These are phyloP conservation scores for Platycheirus albimanus DNA, from an alignment of 2,888 invertebrate genomes.

Conservation along the genomic window DNA sequence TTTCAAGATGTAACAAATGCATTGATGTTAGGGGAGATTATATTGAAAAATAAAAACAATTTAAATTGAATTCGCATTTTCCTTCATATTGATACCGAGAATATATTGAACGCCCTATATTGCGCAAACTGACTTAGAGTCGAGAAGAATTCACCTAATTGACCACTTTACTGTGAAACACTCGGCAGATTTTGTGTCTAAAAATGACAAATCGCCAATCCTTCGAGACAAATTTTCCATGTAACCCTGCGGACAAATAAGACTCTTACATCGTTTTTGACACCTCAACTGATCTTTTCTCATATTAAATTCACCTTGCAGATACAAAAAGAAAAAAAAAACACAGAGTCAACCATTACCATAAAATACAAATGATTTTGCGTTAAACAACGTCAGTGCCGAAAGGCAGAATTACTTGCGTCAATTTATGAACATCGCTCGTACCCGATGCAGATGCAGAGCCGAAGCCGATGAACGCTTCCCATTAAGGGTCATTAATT, in stretches of 20 bases:
- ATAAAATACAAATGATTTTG: slow-evolving; percentile 40
- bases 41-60: too few species aligned
- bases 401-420: slow-evolving; percentile 56
- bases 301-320: slow-evolving; percentile 1
- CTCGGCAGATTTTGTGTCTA: not conserved
- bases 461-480: slow-evolving; percentile 11
- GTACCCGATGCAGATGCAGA: not conserved
- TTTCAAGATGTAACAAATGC: too few species aligned
- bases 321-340: too few species aligned
- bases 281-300: slow-evolving; percentile 29
- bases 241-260: slow-evolving; percentile 26
- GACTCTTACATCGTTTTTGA: slow-evolving; percentile 47
- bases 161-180: not conserved
- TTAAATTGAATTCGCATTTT: too few species aligned
- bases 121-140: too few species aligned
- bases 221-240: slow-evolving; percentile 2
- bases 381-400: slow-evolving; percentile 38
- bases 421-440: slow-evolving; percentile 45
- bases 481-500: slow-evolving; percentile 63
- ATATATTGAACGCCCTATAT: too few species aligned
- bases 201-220: slow-evolving; percentile 18
- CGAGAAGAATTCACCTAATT: too few species aligned
- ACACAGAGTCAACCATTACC: slow-evolving; percentile 3
- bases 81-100: too few species aligned
- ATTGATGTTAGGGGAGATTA: too few species aligned